Evolutionary conservation across 2,888 invertebrate genomes (phyloP).

Genomic region (Hirtodrosophila alboralis): DNA sequence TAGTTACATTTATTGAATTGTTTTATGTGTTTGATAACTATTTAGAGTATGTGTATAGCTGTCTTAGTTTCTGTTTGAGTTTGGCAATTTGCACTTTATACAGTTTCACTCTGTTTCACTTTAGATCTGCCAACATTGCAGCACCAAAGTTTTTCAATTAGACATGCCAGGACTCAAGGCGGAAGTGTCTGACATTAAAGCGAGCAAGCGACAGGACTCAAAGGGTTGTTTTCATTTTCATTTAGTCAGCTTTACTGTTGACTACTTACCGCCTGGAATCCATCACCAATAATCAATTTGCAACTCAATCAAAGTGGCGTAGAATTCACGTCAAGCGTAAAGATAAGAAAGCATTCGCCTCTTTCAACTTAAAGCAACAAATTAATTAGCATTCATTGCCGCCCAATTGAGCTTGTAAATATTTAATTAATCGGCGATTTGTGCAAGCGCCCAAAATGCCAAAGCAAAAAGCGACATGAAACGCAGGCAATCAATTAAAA

Average conservation of each 20-base stretch:
- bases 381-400: constrained; percentile 77
- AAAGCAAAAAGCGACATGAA: constrained; percentile 28
- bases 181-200: constrained; percentile 46
- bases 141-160: constrained; percentile 72
- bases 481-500: constrained; percentile 61
- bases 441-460: constrained; percentile 45
- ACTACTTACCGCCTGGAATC: constrained; percentile 12
- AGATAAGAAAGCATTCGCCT: constrained; percentile 59
- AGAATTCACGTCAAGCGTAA: constrained; percentile 52
- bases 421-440: constrained; percentile 74
- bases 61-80: constrained; percentile 48
- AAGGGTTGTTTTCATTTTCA: constrained; percentile 57
- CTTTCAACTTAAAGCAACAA: constrained; percentile 54
- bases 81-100: constrained; percentile 59
- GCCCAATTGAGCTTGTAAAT: constrained; percentile 77
- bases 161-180: constrained; percentile 49
- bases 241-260: constrained; percentile 13
- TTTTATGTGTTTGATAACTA: constrained; percentile 70
- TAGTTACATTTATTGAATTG: constrained; percentile 69
- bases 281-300: constrained; percentile 54
- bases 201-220: constrained; percentile 16
- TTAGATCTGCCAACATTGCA: constrained; percentile 36
- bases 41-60: constrained; percentile 21
- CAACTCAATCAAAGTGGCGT: constrained; percentile 29
- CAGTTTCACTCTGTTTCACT: constrained; percentile 37